A percentile compares a stretch with the other conserved stretches of the same genome.
Evolutionary conservation across 2,888 invertebrate genomes (phyloP).

Genomic region (Eurois occulta): DNA sequence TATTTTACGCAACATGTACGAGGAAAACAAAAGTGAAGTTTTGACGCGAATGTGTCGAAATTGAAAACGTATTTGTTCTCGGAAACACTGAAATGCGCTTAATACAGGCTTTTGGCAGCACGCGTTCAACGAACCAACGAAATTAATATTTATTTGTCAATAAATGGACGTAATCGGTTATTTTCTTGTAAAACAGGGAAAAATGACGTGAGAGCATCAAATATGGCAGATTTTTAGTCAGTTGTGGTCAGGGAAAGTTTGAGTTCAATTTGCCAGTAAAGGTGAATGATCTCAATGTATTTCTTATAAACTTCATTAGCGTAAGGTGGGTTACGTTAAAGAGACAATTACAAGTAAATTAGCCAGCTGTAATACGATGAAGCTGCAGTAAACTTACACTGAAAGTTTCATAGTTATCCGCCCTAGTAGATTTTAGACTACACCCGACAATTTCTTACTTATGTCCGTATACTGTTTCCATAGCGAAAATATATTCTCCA

Average conservation of each 20-base stretch:
- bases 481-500: conserved; percentile 2
- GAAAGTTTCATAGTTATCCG: neutral
- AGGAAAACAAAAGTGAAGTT: conserved; percentile 72
- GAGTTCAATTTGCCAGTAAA: neutral
- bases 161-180: conserved; percentile 15
- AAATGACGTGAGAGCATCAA: neutral
- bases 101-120: conserved; percentile 72
- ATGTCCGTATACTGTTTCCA: neutral
- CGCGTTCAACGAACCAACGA: conserved; percentile 63
- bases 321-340: neutral
- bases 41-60: conserved; percentile 73
- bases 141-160: conserved; percentile 38
- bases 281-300: neutral
- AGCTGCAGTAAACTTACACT: neutral
- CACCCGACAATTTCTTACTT: neutral
- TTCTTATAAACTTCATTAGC: neutral
- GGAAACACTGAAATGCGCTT: conserved; percentile 71
- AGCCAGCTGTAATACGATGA: neutral
- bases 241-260: conserved; percentile 9
- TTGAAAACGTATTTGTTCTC: conserved; percentile 73
- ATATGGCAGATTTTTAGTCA: conserved; percentile 17
- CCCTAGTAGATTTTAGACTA: neutral
- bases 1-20: conserved; percentile 76
- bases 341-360: neutral
- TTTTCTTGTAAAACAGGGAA: neutral